phyloP scores from a whole-genome alignment of 2,113 vertebrate species.

The Salminus brasiliensis region DNA sequence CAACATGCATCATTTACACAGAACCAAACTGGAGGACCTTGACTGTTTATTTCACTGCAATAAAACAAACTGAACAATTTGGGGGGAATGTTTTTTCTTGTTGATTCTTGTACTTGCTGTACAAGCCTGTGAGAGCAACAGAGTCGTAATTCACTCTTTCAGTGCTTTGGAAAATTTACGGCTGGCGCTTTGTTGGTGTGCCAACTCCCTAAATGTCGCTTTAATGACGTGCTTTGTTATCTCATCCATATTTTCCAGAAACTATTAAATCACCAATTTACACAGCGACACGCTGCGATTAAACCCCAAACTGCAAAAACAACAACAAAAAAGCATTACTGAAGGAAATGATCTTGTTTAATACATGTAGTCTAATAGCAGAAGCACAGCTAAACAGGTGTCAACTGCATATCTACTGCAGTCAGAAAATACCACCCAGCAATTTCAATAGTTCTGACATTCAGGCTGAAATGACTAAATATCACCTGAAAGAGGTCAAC shows the following conservation, averaged over 20 bases:
- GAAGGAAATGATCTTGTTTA: not conserved
- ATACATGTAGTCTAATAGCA: not conserved
- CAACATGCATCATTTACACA: too few species aligned
- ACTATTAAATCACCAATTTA: not conserved
- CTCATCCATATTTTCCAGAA: not conserved
- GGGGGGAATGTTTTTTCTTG: not conserved
- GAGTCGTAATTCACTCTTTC: not conserved
- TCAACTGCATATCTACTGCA: not conserved
- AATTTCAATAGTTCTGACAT: constrained; percentile 23
- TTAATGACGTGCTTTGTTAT: not conserved
- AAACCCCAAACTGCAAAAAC: not conserved
- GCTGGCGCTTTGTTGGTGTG: not conserved
- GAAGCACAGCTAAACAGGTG: not conserved
- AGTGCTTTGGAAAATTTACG: not conserved
- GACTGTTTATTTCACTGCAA: not conserved
- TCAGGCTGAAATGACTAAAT: constrained; percentile 23
- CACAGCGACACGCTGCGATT: not conserved
- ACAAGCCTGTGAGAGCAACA: not conserved
- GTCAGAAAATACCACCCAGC: not conserved
- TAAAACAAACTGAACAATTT: not conserved
- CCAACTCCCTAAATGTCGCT: not conserved
- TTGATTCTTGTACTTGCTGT: not conserved
- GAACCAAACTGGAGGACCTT: too few species aligned
- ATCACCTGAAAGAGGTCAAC: constrained; percentile 20
- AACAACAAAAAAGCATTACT: not conserved